Percentiles rank a stretch among this genome's conserved stretches.
phyloP scores from a whole-genome alignment of 2,797 vertebrate genomes.

The Vireo griseus region DNA sequence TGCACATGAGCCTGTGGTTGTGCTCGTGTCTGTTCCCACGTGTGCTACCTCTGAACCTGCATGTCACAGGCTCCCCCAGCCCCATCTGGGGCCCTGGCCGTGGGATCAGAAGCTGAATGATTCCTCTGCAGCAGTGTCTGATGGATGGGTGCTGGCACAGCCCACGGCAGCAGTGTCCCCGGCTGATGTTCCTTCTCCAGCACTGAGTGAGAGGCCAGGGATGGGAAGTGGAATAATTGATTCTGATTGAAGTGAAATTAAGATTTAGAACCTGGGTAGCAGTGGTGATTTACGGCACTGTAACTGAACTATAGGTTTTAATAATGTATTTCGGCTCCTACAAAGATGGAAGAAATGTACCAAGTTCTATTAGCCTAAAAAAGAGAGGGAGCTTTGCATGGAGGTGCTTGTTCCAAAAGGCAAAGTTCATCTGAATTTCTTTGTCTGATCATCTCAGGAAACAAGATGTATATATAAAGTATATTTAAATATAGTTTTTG shows the following conservation, averaged over 20 bases:
- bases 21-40: neutral
- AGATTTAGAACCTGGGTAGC: neutral
- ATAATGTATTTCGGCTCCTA: neutral
- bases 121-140: neutral
- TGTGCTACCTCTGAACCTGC: neutral
- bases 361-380: neutral
- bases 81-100: rapidly evolving
- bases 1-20: constrained; percentile 3
- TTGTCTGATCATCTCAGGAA: neutral
- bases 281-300: neutral
- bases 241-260: constrained; percentile 20
- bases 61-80: neutral
- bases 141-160: neutral
- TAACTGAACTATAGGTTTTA: neutral
- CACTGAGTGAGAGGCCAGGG: neutral
- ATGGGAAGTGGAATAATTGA: neutral
- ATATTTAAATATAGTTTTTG: neutral
- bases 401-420: neutral
- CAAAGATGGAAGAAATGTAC: neutral
- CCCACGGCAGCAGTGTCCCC: neutral
- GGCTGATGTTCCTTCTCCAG: neutral
- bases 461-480: neutral
- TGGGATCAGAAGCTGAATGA: neutral
- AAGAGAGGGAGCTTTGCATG: neutral
- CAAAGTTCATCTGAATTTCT: neutral